Evolutionary conservation across 2,888 invertebrate species (phyloP).

Genomic region (Campaea margaritaria): DNA sequence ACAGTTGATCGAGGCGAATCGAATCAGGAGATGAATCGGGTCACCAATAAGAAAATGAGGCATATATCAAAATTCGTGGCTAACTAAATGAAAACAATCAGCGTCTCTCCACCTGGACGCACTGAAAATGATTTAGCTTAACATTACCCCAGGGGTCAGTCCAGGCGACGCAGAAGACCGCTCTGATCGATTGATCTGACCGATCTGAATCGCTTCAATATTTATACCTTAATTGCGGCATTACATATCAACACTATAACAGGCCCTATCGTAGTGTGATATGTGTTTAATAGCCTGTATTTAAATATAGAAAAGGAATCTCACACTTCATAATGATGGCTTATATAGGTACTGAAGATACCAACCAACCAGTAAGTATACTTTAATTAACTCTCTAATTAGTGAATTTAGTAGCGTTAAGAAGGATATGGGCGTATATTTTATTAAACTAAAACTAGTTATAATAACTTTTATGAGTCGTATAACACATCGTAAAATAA

Average conservation of each 20-base stretch:
- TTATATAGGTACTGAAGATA: slow-evolving; percentile 13
- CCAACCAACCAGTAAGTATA: slow-evolving; percentile 27
- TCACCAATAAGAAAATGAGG: too few relatives aligned
- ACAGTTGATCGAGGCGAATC: too few relatives aligned
- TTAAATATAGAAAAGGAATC: slow-evolving; percentile 15
- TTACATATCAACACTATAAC: too few relatives aligned
- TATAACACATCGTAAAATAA: slow-evolving; percentile 45
- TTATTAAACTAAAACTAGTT: slow-evolving; percentile 39
- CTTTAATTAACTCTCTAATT: slow-evolving; percentile 40
- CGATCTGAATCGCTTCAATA: too few relatives aligned
- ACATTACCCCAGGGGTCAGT: too few relatives aligned
- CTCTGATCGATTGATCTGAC: too few relatives aligned
- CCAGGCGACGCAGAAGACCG: too few relatives aligned
- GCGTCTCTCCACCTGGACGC: too few relatives aligned
- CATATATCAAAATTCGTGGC: too few relatives aligned
- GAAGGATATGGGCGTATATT: slow-evolving; percentile 42
- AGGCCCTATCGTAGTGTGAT: not conserved
- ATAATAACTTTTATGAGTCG: slow-evolving; percentile 43
- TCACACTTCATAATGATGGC: slow-evolving; percentile 26
- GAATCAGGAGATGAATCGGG: too few relatives aligned
- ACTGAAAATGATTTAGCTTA: too few relatives aligned
- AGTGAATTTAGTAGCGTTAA: slow-evolving; percentile 36
- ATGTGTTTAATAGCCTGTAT: not conserved
- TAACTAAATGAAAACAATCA: too few relatives aligned
- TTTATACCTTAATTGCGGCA: not conserved